phyloP scores from a whole-genome alignment of 2,888 invertebrate species.

The Ornithoptera priamus region DNA sequence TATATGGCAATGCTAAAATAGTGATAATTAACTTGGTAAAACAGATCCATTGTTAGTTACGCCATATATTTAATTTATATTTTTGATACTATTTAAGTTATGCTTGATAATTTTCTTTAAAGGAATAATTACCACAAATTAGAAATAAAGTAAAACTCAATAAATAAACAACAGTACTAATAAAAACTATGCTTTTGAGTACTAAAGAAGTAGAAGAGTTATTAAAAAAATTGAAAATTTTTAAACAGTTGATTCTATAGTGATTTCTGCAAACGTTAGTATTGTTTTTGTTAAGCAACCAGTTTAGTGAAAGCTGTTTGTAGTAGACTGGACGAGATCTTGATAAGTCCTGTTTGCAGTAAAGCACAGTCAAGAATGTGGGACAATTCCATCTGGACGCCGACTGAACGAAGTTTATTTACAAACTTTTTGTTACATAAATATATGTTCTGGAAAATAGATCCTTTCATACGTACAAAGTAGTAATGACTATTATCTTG shows the following conservation, averaged over 20 bases:
- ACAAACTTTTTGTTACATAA: slow-evolving; percentile 6
- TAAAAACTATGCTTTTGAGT: too few relatives aligned
- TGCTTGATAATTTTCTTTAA: too few relatives aligned
- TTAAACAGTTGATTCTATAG: not conserved
- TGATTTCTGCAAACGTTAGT: slow-evolving; percentile 19
- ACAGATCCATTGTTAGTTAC: too few relatives aligned
- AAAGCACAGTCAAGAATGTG: slow-evolving; percentile 20
- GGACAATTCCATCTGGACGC: slow-evolving; percentile 22
- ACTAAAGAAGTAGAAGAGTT: too few relatives aligned
- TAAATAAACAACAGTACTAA: too few relatives aligned
- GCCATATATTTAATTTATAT: too few relatives aligned
- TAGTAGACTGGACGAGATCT: slow-evolving; percentile 20
- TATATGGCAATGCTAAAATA: too few relatives aligned
- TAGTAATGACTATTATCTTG: slow-evolving; percentile 12
- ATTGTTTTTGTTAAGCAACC: slow-evolving; percentile 19
- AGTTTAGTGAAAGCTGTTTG: slow-evolving; percentile 30
- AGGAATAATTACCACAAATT: too few relatives aligned
- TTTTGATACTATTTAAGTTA: too few relatives aligned
- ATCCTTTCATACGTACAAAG: slow-evolving; percentile 1
- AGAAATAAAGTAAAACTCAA: too few relatives aligned
- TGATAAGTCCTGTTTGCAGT: slow-evolving; percentile 24
- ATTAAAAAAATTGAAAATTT: too few relatives aligned
- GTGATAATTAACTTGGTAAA: too few relatives aligned
- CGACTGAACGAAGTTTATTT: slow-evolving; percentile 5
- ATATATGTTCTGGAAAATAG: not conserved